Conservation (phyloP, 1,140 invertebrate species). For the Nylanderia fulva region DNA sequence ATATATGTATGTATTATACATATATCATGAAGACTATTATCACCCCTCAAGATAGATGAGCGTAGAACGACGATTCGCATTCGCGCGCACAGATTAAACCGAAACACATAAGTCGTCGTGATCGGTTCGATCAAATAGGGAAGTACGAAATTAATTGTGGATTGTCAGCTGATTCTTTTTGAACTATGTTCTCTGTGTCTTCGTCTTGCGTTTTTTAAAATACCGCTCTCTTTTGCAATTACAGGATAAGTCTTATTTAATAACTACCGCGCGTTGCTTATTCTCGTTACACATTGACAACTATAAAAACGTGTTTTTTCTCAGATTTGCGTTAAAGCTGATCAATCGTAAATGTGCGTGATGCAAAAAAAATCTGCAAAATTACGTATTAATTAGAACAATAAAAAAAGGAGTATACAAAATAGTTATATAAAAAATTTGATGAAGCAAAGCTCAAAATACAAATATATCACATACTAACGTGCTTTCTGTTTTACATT, state of each 20-base stretch:
- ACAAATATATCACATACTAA: neutral
- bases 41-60: conserved; percentile 50
- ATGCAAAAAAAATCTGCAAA: conserved; percentile 27
- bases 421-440: conserved; percentile 4
- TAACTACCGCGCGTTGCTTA: conserved; percentile 19
- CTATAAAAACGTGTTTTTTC: conserved; percentile 23
- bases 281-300: conserved; percentile 19
- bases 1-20: conserved; percentile 42
- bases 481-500: neutral
- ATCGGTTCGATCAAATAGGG: conserved; percentile 31
- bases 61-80: conserved; percentile 55
- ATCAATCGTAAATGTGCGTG: neutral
- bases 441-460: neutral
- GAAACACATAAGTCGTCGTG: conserved; percentile 34
- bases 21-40: conserved; percentile 55
- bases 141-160: conserved; percentile 58
- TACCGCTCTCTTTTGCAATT: conserved; percentile 38
- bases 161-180: conserved; percentile 59
- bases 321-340: neutral
- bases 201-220: conserved; percentile 16
- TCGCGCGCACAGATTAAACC: conserved; percentile 32
- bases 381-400: neutral
- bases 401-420: conserved; percentile 17
- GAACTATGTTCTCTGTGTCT: conserved; percentile 52
- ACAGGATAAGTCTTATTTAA: conserved; percentile 40